These are phyloP conservation scores for Caenorhabditis sinica DNA, from an alignment of 2,888 invertebrate species.

Conservation along the genomic window DNA sequence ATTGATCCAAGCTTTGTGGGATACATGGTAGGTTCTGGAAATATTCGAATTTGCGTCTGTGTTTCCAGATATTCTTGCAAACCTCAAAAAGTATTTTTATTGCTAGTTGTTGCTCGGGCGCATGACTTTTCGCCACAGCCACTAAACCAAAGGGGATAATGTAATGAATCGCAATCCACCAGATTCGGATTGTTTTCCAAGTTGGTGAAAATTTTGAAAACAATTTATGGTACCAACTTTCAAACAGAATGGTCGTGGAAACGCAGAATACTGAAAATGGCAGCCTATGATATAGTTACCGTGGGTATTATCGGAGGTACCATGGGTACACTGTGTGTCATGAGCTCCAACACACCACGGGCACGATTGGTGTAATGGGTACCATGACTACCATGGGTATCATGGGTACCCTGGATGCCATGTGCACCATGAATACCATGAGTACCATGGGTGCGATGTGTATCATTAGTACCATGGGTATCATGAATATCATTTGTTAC, in stretches of 20 bases:
- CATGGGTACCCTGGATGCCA: no score
- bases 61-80: no score
- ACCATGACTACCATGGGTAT: no score
- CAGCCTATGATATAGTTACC: no score
- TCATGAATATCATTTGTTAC: no score
- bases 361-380: no score
- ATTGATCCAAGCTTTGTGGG: not conserved
- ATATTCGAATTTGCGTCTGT: not conserved
- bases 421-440: no score
- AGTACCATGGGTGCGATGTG: no score
- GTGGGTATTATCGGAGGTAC: no score
- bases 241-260: not conserved
- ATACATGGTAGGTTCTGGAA: not conserved
- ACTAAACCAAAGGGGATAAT: not conserved
- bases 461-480: no score
- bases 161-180: conserved; percentile 12
- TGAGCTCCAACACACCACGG: no score
- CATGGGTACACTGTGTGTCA: no score
- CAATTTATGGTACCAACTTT: conserved; percentile 7
- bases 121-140: not conserved
- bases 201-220: not conserved
- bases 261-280: conserved; percentile 3
- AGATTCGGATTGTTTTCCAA: not conserved
- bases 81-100: not conserved
- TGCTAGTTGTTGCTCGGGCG: not conserved